Percentiles rank a stretch among this genome's conserved stretches.
Conservation (phyloP, 2,113 vertebrate genomes). For the Murina feae region DNA sequence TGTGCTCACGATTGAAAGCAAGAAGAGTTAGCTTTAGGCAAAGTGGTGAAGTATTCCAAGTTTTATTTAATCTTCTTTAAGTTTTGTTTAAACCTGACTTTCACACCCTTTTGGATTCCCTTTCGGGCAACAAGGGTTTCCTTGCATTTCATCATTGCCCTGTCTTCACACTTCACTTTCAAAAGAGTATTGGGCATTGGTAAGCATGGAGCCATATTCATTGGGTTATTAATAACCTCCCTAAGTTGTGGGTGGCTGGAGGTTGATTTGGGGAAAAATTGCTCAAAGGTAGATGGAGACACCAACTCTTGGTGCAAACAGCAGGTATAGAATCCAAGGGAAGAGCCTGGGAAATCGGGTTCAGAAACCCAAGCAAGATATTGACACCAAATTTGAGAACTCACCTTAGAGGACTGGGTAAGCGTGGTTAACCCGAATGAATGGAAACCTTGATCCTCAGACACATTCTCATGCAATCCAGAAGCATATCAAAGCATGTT, state of each 20-base stretch:
- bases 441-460: not conserved
- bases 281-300: not conserved
- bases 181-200: not conserved
- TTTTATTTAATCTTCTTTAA: conserved; percentile 22
- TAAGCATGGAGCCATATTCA: not conserved
- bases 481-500: not conserved
- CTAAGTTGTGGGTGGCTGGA: not conserved
- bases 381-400: not conserved
- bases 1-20: not conserved
- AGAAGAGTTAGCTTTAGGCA: conserved; percentile 26
- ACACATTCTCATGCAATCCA: not conserved
- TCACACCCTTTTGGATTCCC: not conserved
- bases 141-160: not conserved
- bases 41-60: not conserved
- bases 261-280: not conserved
- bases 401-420: not conserved
- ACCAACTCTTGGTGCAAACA: not conserved
- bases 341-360: not conserved
- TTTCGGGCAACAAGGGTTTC: not conserved
- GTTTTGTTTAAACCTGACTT: conserved; percentile 5
- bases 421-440: not conserved
- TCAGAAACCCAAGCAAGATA: not conserved
- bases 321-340: not conserved
- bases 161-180: not conserved
- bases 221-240: not conserved